These are phyloP conservation scores for Protaetia brevitarsis DNA, from an alignment of 1,140 invertebrate species.

Conservation along the genomic window DNA sequence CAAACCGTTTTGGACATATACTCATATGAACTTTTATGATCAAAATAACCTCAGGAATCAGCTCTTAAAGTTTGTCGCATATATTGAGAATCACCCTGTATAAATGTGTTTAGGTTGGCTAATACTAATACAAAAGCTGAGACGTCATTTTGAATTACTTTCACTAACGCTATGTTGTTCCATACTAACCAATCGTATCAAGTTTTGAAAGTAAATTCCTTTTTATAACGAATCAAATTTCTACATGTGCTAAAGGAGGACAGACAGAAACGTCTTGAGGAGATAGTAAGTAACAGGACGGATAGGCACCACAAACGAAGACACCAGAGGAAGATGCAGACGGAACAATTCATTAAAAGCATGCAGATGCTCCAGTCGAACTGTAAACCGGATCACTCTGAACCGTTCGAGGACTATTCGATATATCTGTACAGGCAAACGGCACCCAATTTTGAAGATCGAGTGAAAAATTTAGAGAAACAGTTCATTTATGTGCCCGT, in stretches of 20 bases:
- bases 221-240: too few relatives aligned
- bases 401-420: constrained; percentile 70
- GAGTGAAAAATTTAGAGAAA: constrained; percentile 73
- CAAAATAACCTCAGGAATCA: too few relatives aligned
- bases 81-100: too few relatives aligned
- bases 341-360: constrained; percentile 72
- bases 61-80: too few relatives aligned
- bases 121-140: too few relatives aligned
- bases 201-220: too few relatives aligned
- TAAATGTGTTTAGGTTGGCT: too few relatives aligned
- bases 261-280: constrained; percentile 62
- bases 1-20: too few relatives aligned
- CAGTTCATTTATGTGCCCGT: constrained; percentile 69
- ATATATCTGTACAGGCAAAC: constrained; percentile 72
- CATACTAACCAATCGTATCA: too few relatives aligned
- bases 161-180: too few relatives aligned
- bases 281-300: constrained; percentile 64
- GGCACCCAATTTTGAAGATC: constrained; percentile 70
- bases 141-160: too few relatives aligned
- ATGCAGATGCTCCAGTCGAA: constrained; percentile 73
- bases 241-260: constrained; percentile 58
- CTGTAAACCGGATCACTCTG: constrained; percentile 53
- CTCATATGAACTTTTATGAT: too few relatives aligned
- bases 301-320: constrained; percentile 64
- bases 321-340: constrained; percentile 65